These are phyloP conservation scores for Terebella lapidaria DNA, from an alignment of 2,888 invertebrate species.

Conservation along the genomic window DNA sequence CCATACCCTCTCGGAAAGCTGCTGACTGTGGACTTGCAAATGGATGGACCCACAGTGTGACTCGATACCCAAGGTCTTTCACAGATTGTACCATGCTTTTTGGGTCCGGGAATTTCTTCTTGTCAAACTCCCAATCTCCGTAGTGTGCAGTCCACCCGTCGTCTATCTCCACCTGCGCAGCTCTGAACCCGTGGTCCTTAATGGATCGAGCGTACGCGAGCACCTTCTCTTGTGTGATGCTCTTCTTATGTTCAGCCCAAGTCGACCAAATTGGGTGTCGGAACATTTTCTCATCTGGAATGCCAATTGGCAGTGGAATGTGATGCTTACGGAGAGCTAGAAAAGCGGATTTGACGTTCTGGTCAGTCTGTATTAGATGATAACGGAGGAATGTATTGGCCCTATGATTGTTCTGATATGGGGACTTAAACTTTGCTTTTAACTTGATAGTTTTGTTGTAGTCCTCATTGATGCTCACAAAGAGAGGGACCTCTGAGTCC, in stretches of 20 bases:
- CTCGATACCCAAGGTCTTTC: conserved; percentile 61
- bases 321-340: conserved; percentile 46
- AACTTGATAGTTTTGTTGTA: conserved; percentile 55
- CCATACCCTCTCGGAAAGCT: neutral
- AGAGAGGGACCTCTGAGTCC: conserved; percentile 65
- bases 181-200: conserved; percentile 27
- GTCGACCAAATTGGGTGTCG: conserved; percentile 82
- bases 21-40: conserved; percentile 63
- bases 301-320: conserved; percentile 62
- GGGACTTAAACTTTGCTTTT: neutral
- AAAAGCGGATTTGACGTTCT: conserved; percentile 62
- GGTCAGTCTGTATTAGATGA: conserved; percentile 60
- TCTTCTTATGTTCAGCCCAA: conserved; percentile 70
- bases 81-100: conserved; percentile 61
- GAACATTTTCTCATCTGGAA: conserved; percentile 69
- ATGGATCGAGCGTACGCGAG: conserved; percentile 28
- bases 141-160: conserved; percentile 80
- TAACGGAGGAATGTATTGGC: conserved; percentile 54
- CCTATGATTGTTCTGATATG: neutral
- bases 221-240: conserved; percentile 60
- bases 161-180: conserved; percentile 64
- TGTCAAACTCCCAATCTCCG: conserved; percentile 74
- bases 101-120: conserved; percentile 66
- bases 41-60: conserved; percentile 65
- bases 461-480: conserved; percentile 70